Evolutionary conservation across 2,797 vertebrate genomes (phyloP).

Genomic region (Danio tinwini): DNA sequence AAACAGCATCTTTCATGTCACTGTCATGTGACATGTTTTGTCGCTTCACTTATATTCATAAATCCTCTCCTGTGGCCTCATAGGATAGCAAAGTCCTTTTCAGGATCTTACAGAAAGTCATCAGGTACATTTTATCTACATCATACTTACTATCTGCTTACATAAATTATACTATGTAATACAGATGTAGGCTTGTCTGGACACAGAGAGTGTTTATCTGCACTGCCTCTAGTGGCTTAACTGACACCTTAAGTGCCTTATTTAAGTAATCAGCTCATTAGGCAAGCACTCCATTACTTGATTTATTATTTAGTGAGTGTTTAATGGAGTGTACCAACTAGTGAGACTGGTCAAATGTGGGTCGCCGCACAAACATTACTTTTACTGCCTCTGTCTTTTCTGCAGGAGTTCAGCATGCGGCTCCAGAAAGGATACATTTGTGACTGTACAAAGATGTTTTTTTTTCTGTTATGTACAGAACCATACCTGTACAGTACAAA

Average conservation of each 20-base stretch:
- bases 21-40: background rate
- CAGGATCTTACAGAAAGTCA: too few relatives aligned
- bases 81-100: too few relatives aligned
- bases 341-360: background rate
- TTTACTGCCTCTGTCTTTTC: background rate
- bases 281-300: background rate
- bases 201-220: background rate
- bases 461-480: background rate
- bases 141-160: too few relatives aligned
- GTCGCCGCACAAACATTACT: background rate
- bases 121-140: too few relatives aligned
- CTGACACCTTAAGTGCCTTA: background rate
- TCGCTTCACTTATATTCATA: too few relatives aligned
- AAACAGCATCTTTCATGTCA: too few relatives aligned
- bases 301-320: slow-evolving; percentile 27
- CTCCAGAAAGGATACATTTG: background rate
- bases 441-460: slow-evolving; percentile 10
- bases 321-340: slow-evolving; percentile 22
- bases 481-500: background rate
- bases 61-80: too few relatives aligned
- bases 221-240: background rate
- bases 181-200: too few relatives aligned
- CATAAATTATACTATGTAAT: too few relatives aligned
- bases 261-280: slow-evolving; percentile 1
- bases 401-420: slow-evolving; percentile 15